phyloP scores from a whole-genome alignment of 2,113 vertebrate genomes.

The Leucopternis melanops region DNA sequence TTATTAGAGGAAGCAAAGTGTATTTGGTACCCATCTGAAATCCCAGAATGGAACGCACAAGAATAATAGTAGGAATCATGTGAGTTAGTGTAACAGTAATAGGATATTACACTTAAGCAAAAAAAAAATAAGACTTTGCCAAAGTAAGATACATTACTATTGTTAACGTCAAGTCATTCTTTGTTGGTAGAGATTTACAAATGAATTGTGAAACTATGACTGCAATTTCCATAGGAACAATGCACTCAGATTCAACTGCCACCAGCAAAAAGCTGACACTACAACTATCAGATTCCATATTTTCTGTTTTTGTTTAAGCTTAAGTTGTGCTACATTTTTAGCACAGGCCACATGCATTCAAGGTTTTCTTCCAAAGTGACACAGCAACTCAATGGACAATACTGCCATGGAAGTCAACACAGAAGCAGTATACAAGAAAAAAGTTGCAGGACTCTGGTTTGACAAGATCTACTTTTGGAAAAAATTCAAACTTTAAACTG shows the following conservation, averaged over 20 bases:
- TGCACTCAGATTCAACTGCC: background rate
- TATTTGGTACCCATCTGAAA: background rate
- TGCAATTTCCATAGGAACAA: background rate
- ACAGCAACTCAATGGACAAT: background rate
- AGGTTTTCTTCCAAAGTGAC: background rate
- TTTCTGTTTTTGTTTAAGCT: background rate
- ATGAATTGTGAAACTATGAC: background rate
- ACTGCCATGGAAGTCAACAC: background rate
- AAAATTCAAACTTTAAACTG: background rate
- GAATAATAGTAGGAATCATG: background rate
- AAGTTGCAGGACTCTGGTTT: background rate
- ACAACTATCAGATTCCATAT: background rate
- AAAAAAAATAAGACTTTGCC: background rate
- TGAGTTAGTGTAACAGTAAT: background rate
- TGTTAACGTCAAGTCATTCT: background rate
- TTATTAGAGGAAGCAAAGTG: background rate
- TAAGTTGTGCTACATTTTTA: background rate
- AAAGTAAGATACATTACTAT: background rate
- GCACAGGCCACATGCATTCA: background rate
- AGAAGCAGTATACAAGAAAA: background rate
- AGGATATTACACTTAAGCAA: background rate
- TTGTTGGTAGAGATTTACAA: background rate
- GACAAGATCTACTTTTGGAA: background rate
- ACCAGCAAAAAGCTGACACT: background rate
- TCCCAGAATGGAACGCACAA: background rate